Base-by-base conservation (phyloP, 2,888 invertebrate genomes). In the Dasypogon diadema region DNA sequence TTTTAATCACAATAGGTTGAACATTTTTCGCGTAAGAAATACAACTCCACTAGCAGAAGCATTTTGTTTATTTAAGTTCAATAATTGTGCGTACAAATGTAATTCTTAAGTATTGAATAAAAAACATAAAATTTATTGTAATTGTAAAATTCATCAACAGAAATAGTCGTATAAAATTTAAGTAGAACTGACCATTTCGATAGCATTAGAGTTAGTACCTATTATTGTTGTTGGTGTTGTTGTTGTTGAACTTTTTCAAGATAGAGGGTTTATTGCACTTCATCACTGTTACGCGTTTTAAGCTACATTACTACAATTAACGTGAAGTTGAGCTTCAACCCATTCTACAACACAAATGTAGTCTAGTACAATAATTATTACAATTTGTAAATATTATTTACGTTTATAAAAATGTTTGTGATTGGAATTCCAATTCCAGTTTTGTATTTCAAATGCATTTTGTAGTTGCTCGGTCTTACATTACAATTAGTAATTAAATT, bases 121-220 rank as follows among this genome's bases (percentile, higher is more conserved):
- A 60, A 60, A 60, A 60, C 34, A 60, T 60, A 60, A 60, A 60
- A 60, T 60, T 60, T 60, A 60, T 60, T 60, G 60, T 22, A 60
- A 37, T 60, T 18, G 12, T 60, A 34, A 60, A 21, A 18, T 18
- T 12, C 2, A 3, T 37, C 21, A 37, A 60, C 34, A 60, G 37
- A 60, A 42, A n/a, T 42, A 42, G n/a, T 42, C 37, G 42, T 63
- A 63, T 21, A 37, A 63, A 63, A 63, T 65, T 22, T 46, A 65
- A 24, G 65, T 65, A 65, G 18, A 65, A 51, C 14, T 22, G 63
- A 21, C 30, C 14, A 8, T 34, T 60, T 34, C 18, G 14, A 21
- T 60, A 37, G 37, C 37, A 37, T 30, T 16, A 16, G 18, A 4
- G 16, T 34, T 34, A 16, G 21, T 60, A 34, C 34, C 34, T 60